Conservation (phyloP, 2,797 vertebrate genomes). For the Xenopus petersii region DNA sequence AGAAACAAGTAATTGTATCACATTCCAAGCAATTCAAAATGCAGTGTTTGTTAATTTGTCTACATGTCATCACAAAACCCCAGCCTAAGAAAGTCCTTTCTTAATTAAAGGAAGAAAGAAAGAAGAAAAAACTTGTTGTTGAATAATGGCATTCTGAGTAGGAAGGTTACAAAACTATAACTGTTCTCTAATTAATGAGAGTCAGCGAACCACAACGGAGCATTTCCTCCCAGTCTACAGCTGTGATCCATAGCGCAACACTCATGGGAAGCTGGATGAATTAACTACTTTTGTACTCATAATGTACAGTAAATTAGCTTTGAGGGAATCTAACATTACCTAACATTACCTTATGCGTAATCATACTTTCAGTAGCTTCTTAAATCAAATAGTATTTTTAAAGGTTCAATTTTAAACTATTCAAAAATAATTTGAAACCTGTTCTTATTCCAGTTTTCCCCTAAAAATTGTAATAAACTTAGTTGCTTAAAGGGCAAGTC, state of each 20-base stretch:
- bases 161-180: conserved; percentile 39
- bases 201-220: conserved; percentile 1
- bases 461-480: too few species aligned
- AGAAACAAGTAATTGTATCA: conserved; percentile 42
- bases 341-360: too few species aligned
- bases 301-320: too few species aligned
- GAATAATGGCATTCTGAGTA: conserved; percentile 24
- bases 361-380: too few species aligned
- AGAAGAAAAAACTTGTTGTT: conserved; percentile 11
- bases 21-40: conserved; percentile 34
- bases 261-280: neutral
- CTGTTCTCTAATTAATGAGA: conserved; percentile 35
- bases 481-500: too few species aligned
- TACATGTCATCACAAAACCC: conserved; percentile 14
- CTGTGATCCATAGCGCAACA: neutral
- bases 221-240: conserved; percentile 8
- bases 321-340: too few species aligned
- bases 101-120: conserved; percentile 12
- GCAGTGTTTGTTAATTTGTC: conserved; percentile 34
- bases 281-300: neutral
- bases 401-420: too few species aligned
- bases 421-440: too few species aligned
- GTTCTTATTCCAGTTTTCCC: too few species aligned
- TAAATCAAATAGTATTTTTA: too few species aligned
- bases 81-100: conserved; percentile 17